Conservation (phyloP, 30 jellyfish, hydroid and myxozoan genomes). For the Aurelia sp. region DNA sequence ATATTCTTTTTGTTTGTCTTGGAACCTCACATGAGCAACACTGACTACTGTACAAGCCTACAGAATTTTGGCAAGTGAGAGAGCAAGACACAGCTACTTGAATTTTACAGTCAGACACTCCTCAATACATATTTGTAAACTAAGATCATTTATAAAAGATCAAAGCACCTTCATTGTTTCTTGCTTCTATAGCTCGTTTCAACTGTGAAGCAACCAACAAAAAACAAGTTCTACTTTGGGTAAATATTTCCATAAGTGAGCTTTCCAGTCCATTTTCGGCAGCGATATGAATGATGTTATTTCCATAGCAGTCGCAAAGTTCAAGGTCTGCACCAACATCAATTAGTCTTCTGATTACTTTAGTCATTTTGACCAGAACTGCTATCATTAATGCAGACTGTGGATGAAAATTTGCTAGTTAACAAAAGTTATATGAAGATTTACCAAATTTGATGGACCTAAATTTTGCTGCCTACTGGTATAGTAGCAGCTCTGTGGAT, state of each 20-base stretch:
- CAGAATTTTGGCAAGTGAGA: no score
- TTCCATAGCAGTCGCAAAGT: conserved; percentile 37
- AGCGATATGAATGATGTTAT: conserved; percentile 30
- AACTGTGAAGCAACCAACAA: no score
- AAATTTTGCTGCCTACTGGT: no score
- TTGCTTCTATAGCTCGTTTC: conserved; percentile 16
- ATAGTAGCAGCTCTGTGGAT: no score
- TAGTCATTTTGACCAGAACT: not conserved
- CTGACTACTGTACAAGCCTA: no score
- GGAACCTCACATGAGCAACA: no score
- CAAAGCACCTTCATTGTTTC: conserved; percentile 36
- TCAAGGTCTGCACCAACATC: conserved; percentile 58
- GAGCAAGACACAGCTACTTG: no score
- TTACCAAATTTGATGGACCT: no score
- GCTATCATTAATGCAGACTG: conserved; percentile 55
- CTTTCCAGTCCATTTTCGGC: conserved; percentile 43
- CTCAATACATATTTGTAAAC: no score
- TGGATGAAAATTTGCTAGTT: not conserved
- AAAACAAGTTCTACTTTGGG: not conserved
- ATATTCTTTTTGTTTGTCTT: no score
- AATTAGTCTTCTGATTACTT: conserved; percentile 30
- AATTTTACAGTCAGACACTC: no score
- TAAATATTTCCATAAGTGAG: conserved; percentile 24
- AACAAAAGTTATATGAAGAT: no score
- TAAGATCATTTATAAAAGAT: not conserved